Percentiles rank a stretch among this genome's conserved stretches.
Evolutionary conservation across 2,888 invertebrate species (phyloP).

Genomic region (Drosophila subquinaria): DNA sequence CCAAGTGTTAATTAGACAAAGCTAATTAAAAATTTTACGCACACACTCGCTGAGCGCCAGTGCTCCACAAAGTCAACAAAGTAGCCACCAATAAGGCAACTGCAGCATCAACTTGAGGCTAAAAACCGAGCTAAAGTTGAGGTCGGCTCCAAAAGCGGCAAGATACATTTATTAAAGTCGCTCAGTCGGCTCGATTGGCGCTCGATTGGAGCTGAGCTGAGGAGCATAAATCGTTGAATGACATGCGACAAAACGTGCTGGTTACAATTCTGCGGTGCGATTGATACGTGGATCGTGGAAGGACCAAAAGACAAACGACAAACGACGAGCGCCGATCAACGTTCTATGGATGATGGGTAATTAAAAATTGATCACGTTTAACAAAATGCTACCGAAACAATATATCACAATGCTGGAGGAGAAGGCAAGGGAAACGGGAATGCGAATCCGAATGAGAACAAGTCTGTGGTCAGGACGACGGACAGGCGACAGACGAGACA

Average conservation of each 20-base stretch:
- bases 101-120: constrained; percentile 12
- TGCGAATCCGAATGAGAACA: constrained; percentile 1
- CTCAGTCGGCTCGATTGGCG: constrained; percentile 45
- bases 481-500: constrained; percentile 24
- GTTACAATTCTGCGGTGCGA: constrained; percentile 74
- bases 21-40: constrained; percentile 78
- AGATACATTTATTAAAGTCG: constrained; percentile 78
- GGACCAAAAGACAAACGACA: constrained; percentile 26
- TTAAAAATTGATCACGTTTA: constrained; percentile 85
- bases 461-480: constrained; percentile 6
- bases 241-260: constrained; percentile 83
- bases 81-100: constrained; percentile 48
- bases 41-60: constrained; percentile 59
- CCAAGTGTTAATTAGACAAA: constrained; percentile 79
- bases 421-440: neutral
- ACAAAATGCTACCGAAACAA: constrained; percentile 82
- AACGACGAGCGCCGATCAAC: constrained; percentile 32
- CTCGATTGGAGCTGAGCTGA: constrained; percentile 35
- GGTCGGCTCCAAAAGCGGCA: constrained; percentile 65
- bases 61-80: constrained; percentile 29
- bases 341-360: constrained; percentile 76
- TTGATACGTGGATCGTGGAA: constrained; percentile 61
- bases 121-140: constrained; percentile 23
- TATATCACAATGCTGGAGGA: constrained; percentile 65
- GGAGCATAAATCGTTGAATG: constrained; percentile 80